Evolutionary conservation across 2,113 vertebrate genomes (phyloP), one percentile per base, ranked within the genome.

Genomic region (Opisthocomus hoazin): DNA sequence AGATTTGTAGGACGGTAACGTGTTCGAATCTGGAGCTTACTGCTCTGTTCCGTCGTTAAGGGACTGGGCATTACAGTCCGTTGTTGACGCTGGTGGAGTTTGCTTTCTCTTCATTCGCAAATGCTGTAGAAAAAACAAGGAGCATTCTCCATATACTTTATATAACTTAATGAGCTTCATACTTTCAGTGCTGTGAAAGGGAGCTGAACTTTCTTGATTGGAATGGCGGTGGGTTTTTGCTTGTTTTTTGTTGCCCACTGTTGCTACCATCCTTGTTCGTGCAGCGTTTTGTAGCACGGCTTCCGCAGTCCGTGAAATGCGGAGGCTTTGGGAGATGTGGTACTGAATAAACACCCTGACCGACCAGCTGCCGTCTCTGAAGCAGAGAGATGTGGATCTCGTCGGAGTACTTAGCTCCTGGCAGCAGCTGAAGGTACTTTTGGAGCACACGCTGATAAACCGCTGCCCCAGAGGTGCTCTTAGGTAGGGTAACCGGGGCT

Each of bases 201-300:
- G 20, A 53, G 27, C 29, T 54, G 11, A 8, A 9, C 15, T 46
- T 8, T 3, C 63, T 57, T 39, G 30, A 22, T 11, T 10, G 19
- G 15, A 56, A 30, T 14, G 19, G 41, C 6, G 18, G 8, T 36
- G 39, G 11, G 6, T 65, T 57, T 75, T 27, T 14, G 8, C 43
- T 61, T 34, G 7, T 71, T 79, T 70, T 13, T n/a, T 37, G 2
- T 11, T 61, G 5, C 29, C 36, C 41, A 2, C 45, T 63, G 16
- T 32, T 60, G 34, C 58, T 34, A 9, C 24, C 5, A 0, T 6
- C 5, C 4, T 15, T 5, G 7, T 76, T 63, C 24, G 84, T 30
- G 14, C 58, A 16, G 12, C 3, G n/a, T 11, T 0, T 43, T 11
- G 21, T 3, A 58, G 34, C 36, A 5, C 39, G 68, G 17, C 46